Base-by-base conservation (phyloP, 2,113 vertebrate genomes). In the Oryzias melastigma region DNA sequence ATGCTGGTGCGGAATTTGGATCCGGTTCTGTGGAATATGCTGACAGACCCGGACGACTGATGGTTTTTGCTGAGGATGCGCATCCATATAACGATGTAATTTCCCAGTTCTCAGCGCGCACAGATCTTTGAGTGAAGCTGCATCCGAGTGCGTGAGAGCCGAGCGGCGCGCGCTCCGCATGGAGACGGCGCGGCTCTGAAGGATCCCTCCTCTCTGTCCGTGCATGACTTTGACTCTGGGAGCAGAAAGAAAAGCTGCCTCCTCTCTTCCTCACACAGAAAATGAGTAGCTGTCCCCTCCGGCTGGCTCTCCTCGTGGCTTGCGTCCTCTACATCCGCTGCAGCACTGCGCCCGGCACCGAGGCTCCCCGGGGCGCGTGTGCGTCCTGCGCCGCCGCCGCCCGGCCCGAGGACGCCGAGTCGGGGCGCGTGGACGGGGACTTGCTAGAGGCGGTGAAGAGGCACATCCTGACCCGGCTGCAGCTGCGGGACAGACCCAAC, bases 401-500 rank as follows among this genome's bases (percentile, higher is more conserved):
- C 59, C 91, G 86, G 75, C 89, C 94, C 68, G 92, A 93, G 49
- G 94, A 93, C 18, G 42, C 75, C 1, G 75, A 80, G 52, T 55
- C 80, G 79, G 87, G 92, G n/a, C 92, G 92, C 86, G 89, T 91
- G 64, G 93, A 95, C 91, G 93, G 91, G 91, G 95, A 95, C 81
- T 93, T 98, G 77, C 84, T 98, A 83, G 96, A 98, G 86, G 95
- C 95, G 65, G 96, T 98, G 52, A 99, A 99, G 90, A 93, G 93
- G 83, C 97, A 99, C 90, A 99, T 99, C 79, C 78, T 99, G 78
- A 95, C 92, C 91, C 90, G 96, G 91, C 90, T 99, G 88, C 96
- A 98, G 88, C 93, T 99, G 92, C 93, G 94, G 82, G 92, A 95
- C 84, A 91, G 96, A 90, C 97, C 97, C 78, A 97, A 99, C 84